Base-by-base conservation (phyloP, 2,888 invertebrate species). In the Dexiosoma caninum region DNA sequence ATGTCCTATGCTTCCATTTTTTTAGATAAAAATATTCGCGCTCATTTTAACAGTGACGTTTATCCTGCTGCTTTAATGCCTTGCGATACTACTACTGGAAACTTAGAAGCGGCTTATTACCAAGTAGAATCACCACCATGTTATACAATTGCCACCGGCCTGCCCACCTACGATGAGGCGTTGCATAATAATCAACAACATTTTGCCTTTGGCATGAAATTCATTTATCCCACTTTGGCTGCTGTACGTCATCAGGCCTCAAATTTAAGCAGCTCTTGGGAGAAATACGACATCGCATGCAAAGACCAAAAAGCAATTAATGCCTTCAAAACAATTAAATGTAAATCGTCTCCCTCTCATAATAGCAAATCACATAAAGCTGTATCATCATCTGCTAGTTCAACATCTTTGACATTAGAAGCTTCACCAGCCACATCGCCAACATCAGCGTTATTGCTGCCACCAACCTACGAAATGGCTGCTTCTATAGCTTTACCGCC, bases 161-260 rank as follows among this genome's bases (percentile, higher is more conserved):
- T 93, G 75, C 93, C 93, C 40, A 92, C 91, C 80, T 93, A 93
- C 88, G 92, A 92, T 79, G 93, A 93, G 87, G 93, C 93, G 12
- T 86, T 93, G 84, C 91, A 92, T 86, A 92, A 93, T 87, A 88
- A 89, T 84, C 87, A 89, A 91, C 86, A 87, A 62, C 87, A 87
- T 72, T 88, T 87, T 78, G 85, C 86, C 83, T 89, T 86, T 81
- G 89, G 89, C 84, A 88, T 89, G 88, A 89, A 89, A 83, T 88
- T 88, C 83, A 83, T 88, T 74, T 88, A 88, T 85, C 89, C 89
- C 62, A 85, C 85, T n/a, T 85, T 89, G 81, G 86, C 89, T 70
- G 87, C 88, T 64, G 88, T 87, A 81, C 88, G 87, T 85, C 87
- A 88, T 83, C 87, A 87, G 83, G 62, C 84, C 69, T 55, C 79